Evolutionary conservation across 2,113 vertebrate genomes (phyloP).

Genomic region (Todiramphus chloris): DNA sequence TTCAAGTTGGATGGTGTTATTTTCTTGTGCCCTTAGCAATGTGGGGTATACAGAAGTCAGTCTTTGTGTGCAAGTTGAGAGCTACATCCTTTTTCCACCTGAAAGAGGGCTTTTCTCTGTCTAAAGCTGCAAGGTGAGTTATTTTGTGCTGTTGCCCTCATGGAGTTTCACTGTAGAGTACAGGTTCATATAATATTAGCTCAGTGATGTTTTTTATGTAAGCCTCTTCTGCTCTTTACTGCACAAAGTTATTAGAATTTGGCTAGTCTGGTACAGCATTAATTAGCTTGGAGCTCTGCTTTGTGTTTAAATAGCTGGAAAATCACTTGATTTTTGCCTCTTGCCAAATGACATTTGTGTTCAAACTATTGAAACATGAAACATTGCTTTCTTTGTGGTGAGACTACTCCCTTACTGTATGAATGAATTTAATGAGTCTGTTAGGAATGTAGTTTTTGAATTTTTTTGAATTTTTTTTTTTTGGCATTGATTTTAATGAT

Average conservation of each 20-base stretch:
- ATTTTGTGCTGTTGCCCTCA: background rate
- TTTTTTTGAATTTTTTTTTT: too few species aligned
- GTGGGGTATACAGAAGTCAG: background rate
- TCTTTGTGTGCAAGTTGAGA: background rate
- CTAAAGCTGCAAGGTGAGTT: background rate
- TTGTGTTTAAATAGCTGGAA: slow-evolving; percentile 70
- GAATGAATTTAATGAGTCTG: slow-evolving; percentile 36
- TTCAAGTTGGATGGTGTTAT: background rate
- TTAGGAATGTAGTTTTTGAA: background rate
- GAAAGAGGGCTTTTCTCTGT: background rate
- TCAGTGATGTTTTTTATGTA: background rate
- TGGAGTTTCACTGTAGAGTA: background rate
- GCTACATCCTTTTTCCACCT: background rate
- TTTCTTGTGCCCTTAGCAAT: background rate
- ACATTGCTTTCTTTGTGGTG: background rate
- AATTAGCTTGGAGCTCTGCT: slow-evolving; percentile 68
- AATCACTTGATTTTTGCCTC: slow-evolving; percentile 65
- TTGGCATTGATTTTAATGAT: background rate
- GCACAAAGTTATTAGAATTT: slow-evolving; percentile 52
- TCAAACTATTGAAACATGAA: slow-evolving; percentile 38
- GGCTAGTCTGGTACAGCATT: slow-evolving; percentile 22
- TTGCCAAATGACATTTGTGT: slow-evolving; percentile 53
- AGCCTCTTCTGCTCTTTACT: background rate
- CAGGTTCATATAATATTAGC: background rate
- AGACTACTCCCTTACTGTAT: background rate